Evolutionary conservation across 2,888 invertebrate genomes (phyloP).

Genomic region (Dichetophora obliterata): DNA sequence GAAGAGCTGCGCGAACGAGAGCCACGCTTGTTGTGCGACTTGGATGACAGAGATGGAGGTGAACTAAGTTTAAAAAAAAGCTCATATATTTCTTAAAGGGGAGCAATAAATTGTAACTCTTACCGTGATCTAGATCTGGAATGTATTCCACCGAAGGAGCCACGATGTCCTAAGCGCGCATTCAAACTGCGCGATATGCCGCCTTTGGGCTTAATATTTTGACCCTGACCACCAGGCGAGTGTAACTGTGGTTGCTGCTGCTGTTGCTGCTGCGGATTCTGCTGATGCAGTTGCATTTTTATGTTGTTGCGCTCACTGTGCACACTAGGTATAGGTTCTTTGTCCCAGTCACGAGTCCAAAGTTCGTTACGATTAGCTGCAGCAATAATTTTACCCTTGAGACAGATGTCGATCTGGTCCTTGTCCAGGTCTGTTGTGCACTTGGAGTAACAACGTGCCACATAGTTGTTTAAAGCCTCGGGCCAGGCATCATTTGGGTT

Average conservation of each 20-base stretch:
- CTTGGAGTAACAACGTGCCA: slow-evolving; percentile 91
- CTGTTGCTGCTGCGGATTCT: slow-evolving; percentile 59
- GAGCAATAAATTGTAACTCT: slow-evolving; percentile 46
- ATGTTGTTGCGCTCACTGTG: slow-evolving; percentile 80
- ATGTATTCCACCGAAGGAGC: slow-evolving; percentile 58
- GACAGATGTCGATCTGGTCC: slow-evolving; percentile 92
- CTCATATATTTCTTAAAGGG: background rate
- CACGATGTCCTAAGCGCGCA: slow-evolving; percentile 73
- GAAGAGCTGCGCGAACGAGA: slow-evolving; percentile 64
- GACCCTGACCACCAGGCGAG: slow-evolving; percentile 46
- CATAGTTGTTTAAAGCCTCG: slow-evolving; percentile 85
- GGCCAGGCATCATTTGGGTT: slow-evolving; percentile 82
- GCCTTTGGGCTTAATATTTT: slow-evolving; percentile 58
- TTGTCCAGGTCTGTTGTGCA: slow-evolving; percentile 90
- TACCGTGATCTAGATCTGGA: slow-evolving; percentile 67
- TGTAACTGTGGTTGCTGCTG: slow-evolving; percentile 54
- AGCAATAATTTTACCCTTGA: slow-evolving; percentile 93
- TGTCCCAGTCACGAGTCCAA: slow-evolving; percentile 94
- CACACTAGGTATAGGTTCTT: slow-evolving; percentile 91
- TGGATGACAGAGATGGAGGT: slow-evolving; percentile 56
- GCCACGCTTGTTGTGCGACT: slow-evolving; percentile 59
- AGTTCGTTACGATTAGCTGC: slow-evolving; percentile 90
- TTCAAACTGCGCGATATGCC: slow-evolving; percentile 73
- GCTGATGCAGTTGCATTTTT: slow-evolving; percentile 70
- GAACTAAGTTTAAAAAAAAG: slow-evolving; percentile 54